Percentiles rank a stretch among this genome's conserved stretches.
These are phyloP conservation scores for Rissa tridactyla DNA, from an alignment of 2,113 vertebrate species.

Conservation along the genomic window DNA sequence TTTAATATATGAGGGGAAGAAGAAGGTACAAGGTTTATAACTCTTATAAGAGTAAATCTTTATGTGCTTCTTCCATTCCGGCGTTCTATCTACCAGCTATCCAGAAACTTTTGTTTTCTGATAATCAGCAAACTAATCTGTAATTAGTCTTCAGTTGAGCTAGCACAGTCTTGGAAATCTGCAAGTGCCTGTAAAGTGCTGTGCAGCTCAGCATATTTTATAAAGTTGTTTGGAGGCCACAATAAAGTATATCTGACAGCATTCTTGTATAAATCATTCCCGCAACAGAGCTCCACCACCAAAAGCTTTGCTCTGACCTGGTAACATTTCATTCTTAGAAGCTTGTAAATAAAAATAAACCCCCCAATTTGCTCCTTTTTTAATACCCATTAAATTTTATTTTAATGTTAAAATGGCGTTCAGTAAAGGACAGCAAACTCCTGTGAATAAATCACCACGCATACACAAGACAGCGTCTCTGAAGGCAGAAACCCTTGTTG, in stretches of 20 bases:
- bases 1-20: neutral
- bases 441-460: neutral
- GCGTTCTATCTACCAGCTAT: neutral
- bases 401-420: neutral
- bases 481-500: neutral
- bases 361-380: neutral
- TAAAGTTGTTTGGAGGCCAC: neutral
- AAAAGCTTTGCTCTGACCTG: neutral
- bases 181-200: neutral
- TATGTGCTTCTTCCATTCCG: neutral
- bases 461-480: neutral
- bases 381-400: neutral
- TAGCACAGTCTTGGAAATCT: neutral
- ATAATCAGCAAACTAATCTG: neutral
- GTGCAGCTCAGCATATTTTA: neutral
- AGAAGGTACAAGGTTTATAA: neutral
- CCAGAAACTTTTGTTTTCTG: neutral
- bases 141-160: neutral
- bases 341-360: constrained; percentile 7
- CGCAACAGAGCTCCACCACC: neutral
- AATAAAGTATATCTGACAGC: neutral
- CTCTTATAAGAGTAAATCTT: neutral
- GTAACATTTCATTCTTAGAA: neutral
- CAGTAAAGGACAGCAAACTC: neutral
- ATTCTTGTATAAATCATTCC: neutral